phyloP scores from a whole-genome alignment of 2,113 vertebrate species.

The Cynocephalus volans region DNA sequence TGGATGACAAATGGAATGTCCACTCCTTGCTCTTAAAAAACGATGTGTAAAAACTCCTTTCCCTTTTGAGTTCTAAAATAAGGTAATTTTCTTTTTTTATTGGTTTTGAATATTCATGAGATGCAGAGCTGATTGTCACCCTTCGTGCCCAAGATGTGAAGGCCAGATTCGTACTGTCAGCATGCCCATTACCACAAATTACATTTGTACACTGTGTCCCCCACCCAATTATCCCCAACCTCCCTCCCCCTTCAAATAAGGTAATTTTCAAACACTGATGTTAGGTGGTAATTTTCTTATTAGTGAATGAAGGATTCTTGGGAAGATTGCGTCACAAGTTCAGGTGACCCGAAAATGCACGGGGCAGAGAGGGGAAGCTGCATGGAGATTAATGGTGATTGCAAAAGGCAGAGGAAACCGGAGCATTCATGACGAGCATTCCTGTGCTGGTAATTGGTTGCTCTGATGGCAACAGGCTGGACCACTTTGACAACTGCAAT shows the following conservation, averaged over 20 bases:
- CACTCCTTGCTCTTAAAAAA: accelerated
- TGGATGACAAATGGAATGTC: not conserved
- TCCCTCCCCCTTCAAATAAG: not conserved
- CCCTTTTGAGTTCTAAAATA: not conserved
- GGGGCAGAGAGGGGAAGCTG: not conserved
- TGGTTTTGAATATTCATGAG: no score
- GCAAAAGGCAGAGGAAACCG: not conserved
- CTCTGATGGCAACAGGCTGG: accelerated
- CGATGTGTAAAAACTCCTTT: accelerated
- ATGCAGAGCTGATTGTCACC: no score
- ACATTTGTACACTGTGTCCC: no score
- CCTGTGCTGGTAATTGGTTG: not conserved
- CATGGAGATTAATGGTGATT: no score
- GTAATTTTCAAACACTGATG: not conserved
- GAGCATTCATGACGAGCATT: accelerated
- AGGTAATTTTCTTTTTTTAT: not conserved
- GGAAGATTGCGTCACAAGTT: not conserved
- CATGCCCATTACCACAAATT: no score
- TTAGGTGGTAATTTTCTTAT: not conserved
- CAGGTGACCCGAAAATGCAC: accelerated
- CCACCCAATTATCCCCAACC: no score
- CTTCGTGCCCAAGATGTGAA: no score
- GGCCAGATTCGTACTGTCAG: no score
- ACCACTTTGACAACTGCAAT: not conserved
- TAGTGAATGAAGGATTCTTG: not conserved